phyloP scores from a whole-genome alignment of 2,113 vertebrate species.

The Salminus brasiliensis region DNA sequence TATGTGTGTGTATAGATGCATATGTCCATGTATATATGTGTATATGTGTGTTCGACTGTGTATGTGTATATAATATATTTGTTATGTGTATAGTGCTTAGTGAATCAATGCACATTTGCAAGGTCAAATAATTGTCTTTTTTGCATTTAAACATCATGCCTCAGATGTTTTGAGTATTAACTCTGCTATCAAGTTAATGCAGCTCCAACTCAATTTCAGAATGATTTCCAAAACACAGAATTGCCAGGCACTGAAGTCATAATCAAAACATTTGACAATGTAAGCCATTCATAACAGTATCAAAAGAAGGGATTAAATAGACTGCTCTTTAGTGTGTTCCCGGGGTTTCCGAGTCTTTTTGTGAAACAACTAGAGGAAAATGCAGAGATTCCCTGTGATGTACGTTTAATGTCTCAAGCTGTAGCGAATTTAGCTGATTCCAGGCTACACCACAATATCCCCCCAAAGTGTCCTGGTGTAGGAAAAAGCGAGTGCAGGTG shows the following conservation, averaged over 20 bases:
- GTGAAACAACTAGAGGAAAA: neutral
- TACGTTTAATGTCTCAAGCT: neutral
- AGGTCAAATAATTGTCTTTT: neutral
- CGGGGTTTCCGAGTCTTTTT: neutral
- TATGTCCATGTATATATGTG: no score
- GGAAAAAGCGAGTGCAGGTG: constrained; percentile 7
- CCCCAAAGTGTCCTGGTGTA: constrained; percentile 10
- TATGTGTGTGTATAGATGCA: no score
- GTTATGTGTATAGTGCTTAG: no score
- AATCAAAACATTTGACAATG: neutral
- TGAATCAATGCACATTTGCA: no score
- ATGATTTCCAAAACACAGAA: neutral
- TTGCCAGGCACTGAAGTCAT: neutral
- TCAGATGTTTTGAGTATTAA: neutral
- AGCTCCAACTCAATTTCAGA: neutral
- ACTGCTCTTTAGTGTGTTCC: neutral
- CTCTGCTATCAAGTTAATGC: neutral
- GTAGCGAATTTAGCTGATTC: neutral
- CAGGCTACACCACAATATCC: neutral
- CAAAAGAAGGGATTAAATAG: neutral
- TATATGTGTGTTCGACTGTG: no score
- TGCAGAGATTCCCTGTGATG: neutral
- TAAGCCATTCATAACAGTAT: neutral
- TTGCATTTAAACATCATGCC: neutral
- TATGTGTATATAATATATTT: no score